Percentiles rank a stretch among this genome's conserved stretches.
phyloP scores from a whole-genome alignment of 2,113 vertebrate species.

The Macrotus californicus region DNA sequence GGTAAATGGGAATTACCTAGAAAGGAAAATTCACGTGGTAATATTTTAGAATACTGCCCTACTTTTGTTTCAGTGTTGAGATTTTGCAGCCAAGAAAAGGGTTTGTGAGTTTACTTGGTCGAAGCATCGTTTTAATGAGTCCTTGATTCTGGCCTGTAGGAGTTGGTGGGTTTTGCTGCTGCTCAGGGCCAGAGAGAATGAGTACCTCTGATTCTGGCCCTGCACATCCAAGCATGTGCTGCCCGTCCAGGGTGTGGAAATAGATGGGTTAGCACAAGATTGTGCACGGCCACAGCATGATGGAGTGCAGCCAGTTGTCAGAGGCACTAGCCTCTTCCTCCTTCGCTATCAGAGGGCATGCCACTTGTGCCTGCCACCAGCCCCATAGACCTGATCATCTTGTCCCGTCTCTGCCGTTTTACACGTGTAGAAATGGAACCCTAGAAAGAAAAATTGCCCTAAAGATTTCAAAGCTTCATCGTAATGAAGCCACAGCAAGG shows the following conservation, averaged over 20 bases:
- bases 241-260: not conserved
- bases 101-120: not conserved
- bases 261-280: not conserved
- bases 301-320: not conserved
- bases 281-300: not conserved
- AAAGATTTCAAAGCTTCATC: not conserved
- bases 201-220: not conserved
- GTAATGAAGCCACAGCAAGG: not conserved
- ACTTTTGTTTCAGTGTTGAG: not conserved
- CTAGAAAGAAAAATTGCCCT: not conserved
- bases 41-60: not conserved
- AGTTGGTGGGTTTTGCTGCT: not conserved
- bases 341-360: not conserved
- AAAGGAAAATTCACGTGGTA: not conserved
- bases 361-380: not conserved
- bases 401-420: not conserved
- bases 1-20: not conserved
- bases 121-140: not conserved
- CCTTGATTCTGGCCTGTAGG: not conserved
- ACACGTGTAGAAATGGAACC: not conserved
- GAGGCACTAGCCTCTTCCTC: not conserved
- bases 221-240: not conserved
- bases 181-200: not conserved
- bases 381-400: not conserved
- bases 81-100: not conserved